Base-by-base conservation (phyloP, 2,113 vertebrate species). In the Colossoma macropomum region DNA sequence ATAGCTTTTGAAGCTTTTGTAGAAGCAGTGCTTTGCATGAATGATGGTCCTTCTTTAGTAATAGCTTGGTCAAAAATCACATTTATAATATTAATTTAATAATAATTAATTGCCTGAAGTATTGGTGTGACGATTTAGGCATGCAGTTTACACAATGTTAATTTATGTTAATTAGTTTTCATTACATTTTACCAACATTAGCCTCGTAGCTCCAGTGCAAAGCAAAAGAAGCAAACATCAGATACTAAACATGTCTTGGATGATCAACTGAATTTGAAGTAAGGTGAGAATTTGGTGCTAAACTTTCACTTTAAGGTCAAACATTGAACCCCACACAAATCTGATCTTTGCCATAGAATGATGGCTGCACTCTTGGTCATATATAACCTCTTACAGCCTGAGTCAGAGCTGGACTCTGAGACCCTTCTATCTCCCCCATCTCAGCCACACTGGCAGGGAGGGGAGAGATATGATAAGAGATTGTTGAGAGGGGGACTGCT, bases 381-480 rank as follows among this genome's bases (percentile, higher is more conserved):
- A 68, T 59, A 45, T 41, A 75, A 71, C 38, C 38, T 27, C 54
- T 69, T 56, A 82, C 27, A 68, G 30, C 63, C 7, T 3, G 17
- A 59, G 60, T 66, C 60, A 27, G 45, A 81, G 45, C 9, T 21
- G 38, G 16, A 38, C 71, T 63, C 54, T 69, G 80, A 68, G 48
- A 76, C 38, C 45, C 17, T 27, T 50, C 48, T 68, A 62, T 28
- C 38, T 73, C n/a, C 19, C 17, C 41, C 41, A 45, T 73, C 69
- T 62, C 69, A 27, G 34, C 34, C 54, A 25, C 59, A 62, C 54
- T 11, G 69, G 34, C 34, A 13, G 4, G 45, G 48, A 76, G 62
- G 65, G 80, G 66, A n/a, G 25, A 41, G 60, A 59, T 76, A 75
- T 82, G 62, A 82, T 68, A 75, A 75, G 41, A 68, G 71, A 75